These are phyloP conservation scores for Macrophya annulata DNA, from an alignment of 2,888 invertebrate species.

Conservation along the genomic window DNA sequence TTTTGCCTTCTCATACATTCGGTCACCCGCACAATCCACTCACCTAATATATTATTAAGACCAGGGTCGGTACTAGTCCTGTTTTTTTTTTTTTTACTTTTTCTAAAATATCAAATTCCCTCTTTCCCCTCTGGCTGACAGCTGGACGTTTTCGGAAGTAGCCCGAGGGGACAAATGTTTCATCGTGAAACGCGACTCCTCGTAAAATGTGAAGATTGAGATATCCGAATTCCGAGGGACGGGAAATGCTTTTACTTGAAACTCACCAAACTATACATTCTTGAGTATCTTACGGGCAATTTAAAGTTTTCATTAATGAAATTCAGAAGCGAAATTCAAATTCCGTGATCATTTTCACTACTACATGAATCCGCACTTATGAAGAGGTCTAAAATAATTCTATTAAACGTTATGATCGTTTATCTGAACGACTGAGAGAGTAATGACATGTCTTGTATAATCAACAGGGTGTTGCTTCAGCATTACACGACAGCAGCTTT, in stretches of 20 bases:
- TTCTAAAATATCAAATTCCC: slow-evolving; percentile 44
- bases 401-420: background rate
- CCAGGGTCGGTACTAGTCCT: background rate
- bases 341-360: background rate
- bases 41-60: slow-evolving; percentile 40
- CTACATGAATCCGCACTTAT: background rate
- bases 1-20: slow-evolving; percentile 43
- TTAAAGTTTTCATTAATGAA: slow-evolving; percentile 9
- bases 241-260: slow-evolving; percentile 4
- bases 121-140: slow-evolving; percentile 29
- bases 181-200: background rate
- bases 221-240: background rate
- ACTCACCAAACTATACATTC: slow-evolving; percentile 15
- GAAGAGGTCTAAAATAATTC: background rate
- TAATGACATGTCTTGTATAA: background rate
- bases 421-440: background rate
- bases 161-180: slow-evolving; percentile 34
- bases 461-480: slow-evolving; percentile 82
- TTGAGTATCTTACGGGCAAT: background rate
- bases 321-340: background rate
- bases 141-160: slow-evolving; percentile 31
- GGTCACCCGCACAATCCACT: slow-evolving; percentile 21
- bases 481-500: slow-evolving; percentile 81
- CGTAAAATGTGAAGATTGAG: slow-evolving; percentile 33
- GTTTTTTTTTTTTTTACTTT: background rate